Evolutionary conservation across 2,888 invertebrate genomes (phyloP).

Genomic region (Troilus luridus): DNA sequence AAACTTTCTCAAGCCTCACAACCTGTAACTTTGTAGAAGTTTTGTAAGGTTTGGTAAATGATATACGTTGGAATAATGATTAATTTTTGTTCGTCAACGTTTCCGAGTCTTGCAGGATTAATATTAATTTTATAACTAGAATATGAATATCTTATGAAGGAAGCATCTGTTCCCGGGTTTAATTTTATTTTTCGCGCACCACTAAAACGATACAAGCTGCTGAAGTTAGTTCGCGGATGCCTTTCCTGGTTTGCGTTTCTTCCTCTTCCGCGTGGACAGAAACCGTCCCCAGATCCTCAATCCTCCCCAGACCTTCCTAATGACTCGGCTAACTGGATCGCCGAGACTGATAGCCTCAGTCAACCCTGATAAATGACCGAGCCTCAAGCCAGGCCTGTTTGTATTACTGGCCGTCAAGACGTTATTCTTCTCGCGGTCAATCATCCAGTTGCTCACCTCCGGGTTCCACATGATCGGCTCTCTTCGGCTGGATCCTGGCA

Average conservation of each 20-base stretch:
- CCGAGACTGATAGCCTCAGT: conserved; percentile 23
- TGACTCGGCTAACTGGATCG: not conserved
- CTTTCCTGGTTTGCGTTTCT: not conserved
- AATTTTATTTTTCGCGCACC: not conserved
- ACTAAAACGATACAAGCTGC: not conserved
- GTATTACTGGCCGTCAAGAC: conserved; percentile 32
- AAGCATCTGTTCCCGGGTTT: not conserved
- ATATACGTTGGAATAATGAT: not conserved
- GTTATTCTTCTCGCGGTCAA: conserved; percentile 8
- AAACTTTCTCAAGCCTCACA: too few species aligned
- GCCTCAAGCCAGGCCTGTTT: conserved; percentile 34
- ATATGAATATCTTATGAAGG: not conserved
- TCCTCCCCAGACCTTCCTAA: not conserved
- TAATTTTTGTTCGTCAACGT: not conserved
- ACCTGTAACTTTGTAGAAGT: too few species aligned
- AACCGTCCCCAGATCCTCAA: not conserved
- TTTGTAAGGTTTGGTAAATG: not conserved
- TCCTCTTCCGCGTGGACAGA: not conserved
- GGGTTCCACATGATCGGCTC: conserved; percentile 32
- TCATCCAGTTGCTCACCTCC: conserved; percentile 40
- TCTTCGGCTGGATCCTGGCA: not conserved
- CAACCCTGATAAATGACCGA: conserved; percentile 12
- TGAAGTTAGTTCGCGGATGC: not conserved
- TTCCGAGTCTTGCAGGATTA: not conserved
- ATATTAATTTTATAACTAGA: not conserved